These are phyloP conservation scores for Heliconius congener DNA, from an alignment of 1,140 invertebrate species.

Conservation along the genomic window DNA sequence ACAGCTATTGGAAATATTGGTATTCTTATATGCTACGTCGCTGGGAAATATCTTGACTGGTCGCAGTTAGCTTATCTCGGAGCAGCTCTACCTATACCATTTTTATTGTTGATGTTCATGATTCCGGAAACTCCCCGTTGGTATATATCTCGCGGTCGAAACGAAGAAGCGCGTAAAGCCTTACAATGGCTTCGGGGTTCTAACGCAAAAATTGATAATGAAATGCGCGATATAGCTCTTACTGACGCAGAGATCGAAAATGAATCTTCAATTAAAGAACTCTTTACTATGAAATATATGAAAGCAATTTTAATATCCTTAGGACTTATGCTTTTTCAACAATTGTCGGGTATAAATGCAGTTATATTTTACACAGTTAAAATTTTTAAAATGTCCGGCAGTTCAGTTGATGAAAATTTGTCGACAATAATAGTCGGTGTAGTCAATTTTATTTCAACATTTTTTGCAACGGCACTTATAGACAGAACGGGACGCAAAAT, in stretches of 20 bases:
- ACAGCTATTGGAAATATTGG: constrained; percentile 95
- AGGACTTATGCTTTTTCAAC: constrained; percentile 96
- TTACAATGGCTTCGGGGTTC: constrained; percentile 91
- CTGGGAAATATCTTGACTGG: constrained; percentile 91
- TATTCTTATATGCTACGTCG: constrained; percentile 89
- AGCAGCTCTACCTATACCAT: constrained; percentile 87
- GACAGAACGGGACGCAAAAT: constrained; percentile 92
- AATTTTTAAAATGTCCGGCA: constrained; percentile 92
- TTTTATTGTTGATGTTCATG: constrained; percentile 88
- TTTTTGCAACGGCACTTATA: constrained; percentile 91
- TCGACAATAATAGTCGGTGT: constrained; percentile 92
- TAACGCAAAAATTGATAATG: constrained; percentile 89
- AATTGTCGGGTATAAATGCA: constrained; percentile 96
- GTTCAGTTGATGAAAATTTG: constrained; percentile 87
- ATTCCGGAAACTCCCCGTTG: constrained; percentile 96
- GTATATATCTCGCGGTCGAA: constrained; percentile 89
- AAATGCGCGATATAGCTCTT: constrained; percentile 90
- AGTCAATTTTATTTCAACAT: constrained; percentile 95
- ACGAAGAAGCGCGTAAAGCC: constrained; percentile 87
- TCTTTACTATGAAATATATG: constrained; percentile 86
- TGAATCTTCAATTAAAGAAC: constrained; percentile 78
- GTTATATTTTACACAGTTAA: constrained; percentile 95
- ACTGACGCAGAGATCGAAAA: constrained; percentile 86
- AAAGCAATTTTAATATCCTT: constrained; percentile 90
- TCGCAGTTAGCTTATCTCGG: constrained; percentile 89